phyloP scores from a whole-genome alignment of 1,140 invertebrate genomes.

The Papilio dardanus region DNA sequence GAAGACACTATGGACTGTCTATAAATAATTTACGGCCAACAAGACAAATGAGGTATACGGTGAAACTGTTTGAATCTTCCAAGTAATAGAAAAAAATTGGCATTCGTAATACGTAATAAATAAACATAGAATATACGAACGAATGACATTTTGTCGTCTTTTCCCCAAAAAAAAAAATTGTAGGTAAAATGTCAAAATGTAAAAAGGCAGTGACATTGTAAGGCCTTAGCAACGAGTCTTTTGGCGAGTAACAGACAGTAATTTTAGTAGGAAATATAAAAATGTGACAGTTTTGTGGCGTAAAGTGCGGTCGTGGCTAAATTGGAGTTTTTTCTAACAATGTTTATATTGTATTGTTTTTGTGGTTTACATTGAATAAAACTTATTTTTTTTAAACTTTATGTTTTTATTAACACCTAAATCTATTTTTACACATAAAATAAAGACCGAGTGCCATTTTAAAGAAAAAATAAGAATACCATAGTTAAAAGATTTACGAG shows the following conservation, averaged over 20 bases:
- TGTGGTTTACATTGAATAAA: slow-evolving; percentile 3
- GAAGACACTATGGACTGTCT: slow-evolving; percentile 77
- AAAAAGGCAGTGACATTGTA: slow-evolving; percentile 20
- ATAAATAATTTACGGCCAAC: slow-evolving; percentile 40
- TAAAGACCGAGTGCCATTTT: background rate
- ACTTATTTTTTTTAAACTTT: background rate
- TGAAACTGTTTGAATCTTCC: slow-evolving; percentile 5
- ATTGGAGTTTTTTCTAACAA: background rate
- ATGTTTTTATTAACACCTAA: background rate
- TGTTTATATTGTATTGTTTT: slow-evolving; percentile 18
- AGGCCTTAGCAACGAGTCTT: slow-evolving; percentile 19
- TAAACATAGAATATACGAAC: slow-evolving; percentile 17
- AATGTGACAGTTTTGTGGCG: background rate
- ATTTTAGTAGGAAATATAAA: background rate
- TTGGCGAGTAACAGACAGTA: slow-evolving; percentile 8
- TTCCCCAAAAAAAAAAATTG: slow-evolving; percentile 7
- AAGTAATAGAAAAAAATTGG: slow-evolving; percentile 19
- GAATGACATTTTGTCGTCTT: slow-evolving; percentile 1
- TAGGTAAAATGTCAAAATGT: slow-evolving; percentile 2
- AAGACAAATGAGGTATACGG: slow-evolving; percentile 10
- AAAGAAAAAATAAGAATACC: too few relatives aligned
- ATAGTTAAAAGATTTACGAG: too few relatives aligned
- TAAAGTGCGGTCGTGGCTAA: background rate
- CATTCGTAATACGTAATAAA: slow-evolving; percentile 18
- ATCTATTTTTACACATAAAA: background rate